phyloP scores from a whole-genome alignment of 1,140 invertebrate genomes.

The Formica exsecta region DNA sequence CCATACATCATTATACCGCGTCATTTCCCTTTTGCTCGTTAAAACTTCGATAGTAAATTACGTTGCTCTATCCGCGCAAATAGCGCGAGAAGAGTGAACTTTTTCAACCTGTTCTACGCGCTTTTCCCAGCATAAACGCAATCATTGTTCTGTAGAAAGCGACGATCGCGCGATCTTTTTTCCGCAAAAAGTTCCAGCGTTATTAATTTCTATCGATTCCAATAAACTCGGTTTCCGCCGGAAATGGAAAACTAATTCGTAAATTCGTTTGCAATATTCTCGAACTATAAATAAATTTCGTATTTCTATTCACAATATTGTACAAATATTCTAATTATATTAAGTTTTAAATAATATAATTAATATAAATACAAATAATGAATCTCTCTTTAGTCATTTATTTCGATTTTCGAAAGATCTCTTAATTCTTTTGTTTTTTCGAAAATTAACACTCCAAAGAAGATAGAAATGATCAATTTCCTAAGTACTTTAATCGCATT shows the following conservation, averaged over 20 bases:
- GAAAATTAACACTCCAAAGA: not conserved
- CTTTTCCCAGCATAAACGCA: slow-evolving; percentile 20
- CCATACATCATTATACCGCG: too few relatives aligned
- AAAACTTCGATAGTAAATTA: slow-evolving; percentile 18
- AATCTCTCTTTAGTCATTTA: not conserved
- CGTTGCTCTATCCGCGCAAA: slow-evolving; percentile 5
- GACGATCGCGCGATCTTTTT: not conserved
- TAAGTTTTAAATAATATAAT: not conserved
- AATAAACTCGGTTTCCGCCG: slow-evolving; percentile 14
- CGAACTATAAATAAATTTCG: slow-evolving; percentile 1
- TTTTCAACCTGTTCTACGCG: slow-evolving; percentile 16
- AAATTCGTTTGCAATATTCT: not conserved
- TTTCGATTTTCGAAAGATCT: not conserved
- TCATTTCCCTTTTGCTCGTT: slow-evolving; percentile 15
- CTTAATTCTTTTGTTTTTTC: not conserved
- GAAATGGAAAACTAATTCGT: not conserved
- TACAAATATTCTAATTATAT: slow-evolving; percentile 4
- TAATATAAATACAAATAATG: too few relatives aligned
- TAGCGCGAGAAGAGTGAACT: slow-evolving; percentile 15
- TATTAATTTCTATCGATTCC: slow-evolving; percentile 29
- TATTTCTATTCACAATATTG: slow-evolving; percentile 3
- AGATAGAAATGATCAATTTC: not conserved
- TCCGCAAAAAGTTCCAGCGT: not conserved
- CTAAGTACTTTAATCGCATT: not conserved
- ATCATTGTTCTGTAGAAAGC: not conserved